Conservation (phyloP, 2,888 invertebrate genomes). For the Ennomos quercinarius region DNA sequence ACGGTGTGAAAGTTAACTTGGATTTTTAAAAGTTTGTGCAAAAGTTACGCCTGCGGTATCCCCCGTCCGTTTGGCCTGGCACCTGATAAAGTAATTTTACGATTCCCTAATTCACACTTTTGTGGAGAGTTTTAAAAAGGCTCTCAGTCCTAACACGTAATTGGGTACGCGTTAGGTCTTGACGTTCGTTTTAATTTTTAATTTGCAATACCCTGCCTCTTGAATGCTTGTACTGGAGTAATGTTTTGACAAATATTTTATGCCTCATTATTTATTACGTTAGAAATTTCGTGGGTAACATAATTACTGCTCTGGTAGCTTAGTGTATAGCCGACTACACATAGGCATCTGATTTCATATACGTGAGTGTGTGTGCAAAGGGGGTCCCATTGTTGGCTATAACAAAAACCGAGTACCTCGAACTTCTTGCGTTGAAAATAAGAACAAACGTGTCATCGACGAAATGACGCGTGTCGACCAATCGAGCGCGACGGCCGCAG, state of each 20-base stretch:
- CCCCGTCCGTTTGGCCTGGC: slow-evolving; percentile 69
- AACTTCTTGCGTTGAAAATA: slow-evolving; percentile 81
- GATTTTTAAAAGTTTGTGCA: slow-evolving; percentile 81
- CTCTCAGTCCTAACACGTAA: slow-evolving; percentile 64
- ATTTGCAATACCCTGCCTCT: slow-evolving; percentile 44
- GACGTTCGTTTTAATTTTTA: slow-evolving; percentile 65
- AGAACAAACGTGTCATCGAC: slow-evolving; percentile 85
- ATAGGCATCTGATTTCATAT: slow-evolving; percentile 66
- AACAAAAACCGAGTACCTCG: slow-evolving; percentile 75
- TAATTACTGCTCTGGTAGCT: slow-evolving; percentile 44
- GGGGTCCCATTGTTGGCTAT: slow-evolving; percentile 69
- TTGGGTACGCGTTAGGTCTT: slow-evolving; percentile 70
- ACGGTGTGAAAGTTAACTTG: slow-evolving; percentile 75
- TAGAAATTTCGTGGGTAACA: slow-evolving; percentile 22
- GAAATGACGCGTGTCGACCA: slow-evolving; percentile 85
- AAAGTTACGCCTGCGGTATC: slow-evolving; percentile 71
- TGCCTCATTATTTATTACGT: slow-evolving; percentile 26
- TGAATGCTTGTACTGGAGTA: slow-evolving; percentile 28
- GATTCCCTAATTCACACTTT: slow-evolving; percentile 81
- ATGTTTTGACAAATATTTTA: slow-evolving; percentile 45
- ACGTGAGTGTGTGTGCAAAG: slow-evolving; percentile 50
- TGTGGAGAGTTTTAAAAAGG: slow-evolving; percentile 80
- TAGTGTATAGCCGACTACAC: slow-evolving; percentile 49
- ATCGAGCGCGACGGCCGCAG: slow-evolving; percentile 83
- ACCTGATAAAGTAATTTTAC: slow-evolving; percentile 82